Percentiles rank a stretch among this genome's conserved stretches.
Conservation (phyloP, 1,140 invertebrate species). For the Portunus trituberculatus region DNA sequence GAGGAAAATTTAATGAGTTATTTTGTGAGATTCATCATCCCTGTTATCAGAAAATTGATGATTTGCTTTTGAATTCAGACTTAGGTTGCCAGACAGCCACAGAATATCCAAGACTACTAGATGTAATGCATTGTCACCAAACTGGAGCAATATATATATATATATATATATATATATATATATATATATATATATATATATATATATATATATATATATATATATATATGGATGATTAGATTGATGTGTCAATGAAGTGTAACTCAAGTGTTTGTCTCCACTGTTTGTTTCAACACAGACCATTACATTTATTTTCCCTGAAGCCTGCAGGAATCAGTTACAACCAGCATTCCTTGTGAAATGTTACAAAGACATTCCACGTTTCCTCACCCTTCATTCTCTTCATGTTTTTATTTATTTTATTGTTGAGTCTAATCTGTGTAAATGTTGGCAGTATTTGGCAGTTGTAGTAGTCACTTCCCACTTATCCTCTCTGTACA, state of each 20-base stretch:
- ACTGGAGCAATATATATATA: neutral
- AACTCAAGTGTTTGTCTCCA: constrained; percentile 38
- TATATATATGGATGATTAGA: neutral
- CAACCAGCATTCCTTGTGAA: constrained; percentile 67
- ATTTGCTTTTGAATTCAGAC: too few species aligned
- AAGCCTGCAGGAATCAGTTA: constrained; percentile 57
- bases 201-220: constrained; percentile 48
- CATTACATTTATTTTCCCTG: constrained; percentile 36
- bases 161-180: constrained; percentile 23
- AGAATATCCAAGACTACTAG: too few species aligned
- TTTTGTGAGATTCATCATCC: too few species aligned
- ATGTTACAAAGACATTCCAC: constrained; percentile 49
- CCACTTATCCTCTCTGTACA: constrained; percentile 36
- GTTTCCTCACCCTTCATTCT: constrained; percentile 72
- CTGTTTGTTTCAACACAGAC: constrained; percentile 38
- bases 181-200: constrained; percentile 32
- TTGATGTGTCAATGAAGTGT: constrained; percentile 34
- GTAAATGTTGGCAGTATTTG: constrained; percentile 59
- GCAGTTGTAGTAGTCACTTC: constrained; percentile 54
- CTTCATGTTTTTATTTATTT: constrained; percentile 45
- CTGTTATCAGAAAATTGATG: too few species aligned
- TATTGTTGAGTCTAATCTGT: constrained; percentile 48
- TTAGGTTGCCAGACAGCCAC: too few species aligned
- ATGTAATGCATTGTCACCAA: too few species aligned
- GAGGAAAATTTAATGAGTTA: too few species aligned